These are phyloP conservation scores for Odontamblyopus rebecca DNA, from an alignment of 2,797 vertebrate genomes.

Conservation along the genomic window DNA sequence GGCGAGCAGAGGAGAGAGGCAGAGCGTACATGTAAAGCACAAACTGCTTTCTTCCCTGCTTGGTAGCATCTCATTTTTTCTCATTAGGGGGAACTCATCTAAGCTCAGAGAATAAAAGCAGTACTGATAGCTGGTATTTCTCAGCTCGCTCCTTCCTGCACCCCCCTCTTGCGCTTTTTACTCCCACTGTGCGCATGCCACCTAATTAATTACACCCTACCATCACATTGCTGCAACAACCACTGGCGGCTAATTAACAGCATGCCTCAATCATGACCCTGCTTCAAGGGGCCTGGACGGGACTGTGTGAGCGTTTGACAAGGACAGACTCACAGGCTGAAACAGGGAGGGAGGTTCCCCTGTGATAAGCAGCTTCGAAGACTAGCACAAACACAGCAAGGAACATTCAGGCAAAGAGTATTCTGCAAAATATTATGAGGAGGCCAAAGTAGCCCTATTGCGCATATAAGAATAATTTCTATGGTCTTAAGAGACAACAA, in stretches of 20 bases:
- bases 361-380: constrained; percentile 21
- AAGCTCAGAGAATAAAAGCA: constrained; percentile 71
- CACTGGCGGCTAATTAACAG: constrained; percentile 73
- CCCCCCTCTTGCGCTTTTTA: constrained; percentile 49
- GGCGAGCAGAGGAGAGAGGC: constrained; percentile 62
- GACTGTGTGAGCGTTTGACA: constrained; percentile 32
- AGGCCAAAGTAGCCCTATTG: not conserved
- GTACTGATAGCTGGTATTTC: constrained; percentile 64
- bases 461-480: not conserved
- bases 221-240: constrained; percentile 71
- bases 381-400: not conserved
- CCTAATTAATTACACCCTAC: constrained; percentile 77
- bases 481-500: not conserved
- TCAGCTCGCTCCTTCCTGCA: constrained; percentile 42
- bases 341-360: constrained; percentile 10
- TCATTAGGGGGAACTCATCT: constrained; percentile 72
- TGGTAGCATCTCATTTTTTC: constrained; percentile 73
- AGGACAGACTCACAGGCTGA: constrained; percentile 26
- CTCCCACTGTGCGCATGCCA: constrained; percentile 69
- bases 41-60: constrained; percentile 71
- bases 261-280: constrained; percentile 70
- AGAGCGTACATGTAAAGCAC: constrained; percentile 70
- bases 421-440: not conserved
- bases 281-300: constrained; percentile 62
- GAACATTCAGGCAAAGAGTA: not conserved